Base-by-base conservation (phyloP, 2,113 vertebrate genomes). In the Salvelinus alpinus region DNA sequence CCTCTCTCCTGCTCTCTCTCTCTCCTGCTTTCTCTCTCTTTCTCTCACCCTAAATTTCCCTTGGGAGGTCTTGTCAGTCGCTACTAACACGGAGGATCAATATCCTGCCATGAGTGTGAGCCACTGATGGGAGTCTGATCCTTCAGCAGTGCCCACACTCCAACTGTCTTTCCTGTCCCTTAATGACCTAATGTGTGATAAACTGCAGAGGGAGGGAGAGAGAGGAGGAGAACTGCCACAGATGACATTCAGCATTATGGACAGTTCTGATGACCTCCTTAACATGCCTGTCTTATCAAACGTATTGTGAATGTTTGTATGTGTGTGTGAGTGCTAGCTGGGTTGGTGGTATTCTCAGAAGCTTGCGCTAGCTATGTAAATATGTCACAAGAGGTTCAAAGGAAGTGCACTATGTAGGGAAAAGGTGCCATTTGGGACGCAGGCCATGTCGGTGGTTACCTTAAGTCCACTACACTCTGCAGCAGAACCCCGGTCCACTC, bases 381-480 rank as follows among this genome's bases (percentile, higher is more conserved):
- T 44, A 9, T 44, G 9, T 44, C 38, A 11, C 38, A 44, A 44
- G 38, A 44, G 38, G 8, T 44, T 11, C 5, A 62, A 25, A 44
- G 9, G 38, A 3, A 44, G 38, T 12, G 38, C 38, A 44, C 38
- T 44, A 59, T 44, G 38, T 25, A 31, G 16, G 44, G 24, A 57
- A 64, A 66, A 24, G 7, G 18, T 16, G 65, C 5, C 20, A 34
- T 24, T 18, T 24, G 62, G 9, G 22, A 22, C 1, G 1, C 18
- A n/a, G 0, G 2, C 59, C 1, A 22, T 16, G 20, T 20, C 44
- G 57, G n/a, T 4, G 6, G 31, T 0, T 92, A 99, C 98, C 96
- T 99, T 99, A 70, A 99, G 89, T 62, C 97, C 97, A 0, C 96
- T 94, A 76, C 94, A 95, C 83, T 98, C 96, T 1, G 97, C 96